Percentiles rank a stretch among this genome's conserved stretches.
Conservation (phyloP, 2,797 vertebrate species). For the Centropyge bicolor region DNA sequence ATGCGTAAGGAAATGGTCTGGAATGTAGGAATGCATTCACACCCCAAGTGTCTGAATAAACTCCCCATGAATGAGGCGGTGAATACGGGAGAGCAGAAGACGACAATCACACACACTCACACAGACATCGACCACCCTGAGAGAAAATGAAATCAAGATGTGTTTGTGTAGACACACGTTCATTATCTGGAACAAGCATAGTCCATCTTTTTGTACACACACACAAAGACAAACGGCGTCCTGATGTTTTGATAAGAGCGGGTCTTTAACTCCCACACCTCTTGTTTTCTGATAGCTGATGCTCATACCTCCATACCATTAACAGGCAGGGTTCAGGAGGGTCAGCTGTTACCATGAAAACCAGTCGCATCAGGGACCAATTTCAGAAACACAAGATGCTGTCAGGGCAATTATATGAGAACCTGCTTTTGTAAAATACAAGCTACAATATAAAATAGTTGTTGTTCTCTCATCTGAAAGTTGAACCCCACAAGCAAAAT, state of each 20-base stretch:
- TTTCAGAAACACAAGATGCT: neutral
- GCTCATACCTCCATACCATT: neutral
- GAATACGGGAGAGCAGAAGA: constrained; percentile 30
- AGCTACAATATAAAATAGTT: neutral
- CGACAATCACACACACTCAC: constrained; percentile 27
- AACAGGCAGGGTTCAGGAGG: constrained; percentile 20
- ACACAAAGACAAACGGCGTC: neutral
- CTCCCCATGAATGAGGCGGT: constrained; percentile 56
- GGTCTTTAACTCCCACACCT: constrained; percentile 1
- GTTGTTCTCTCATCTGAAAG: neutral
- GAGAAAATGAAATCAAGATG: constrained; percentile 32
- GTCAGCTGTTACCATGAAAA: constrained; percentile 38
- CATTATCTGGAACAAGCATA: neutral
- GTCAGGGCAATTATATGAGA: neutral
- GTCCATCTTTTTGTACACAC: neutral
- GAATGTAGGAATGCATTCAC: constrained; percentile 78
- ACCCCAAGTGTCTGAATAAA: constrained; percentile 72
- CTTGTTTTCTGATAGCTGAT: neutral
- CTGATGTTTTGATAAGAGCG: constrained; percentile 11
- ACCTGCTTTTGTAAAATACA: neutral
- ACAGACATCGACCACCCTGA: constrained; percentile 49
- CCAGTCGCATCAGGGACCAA: constrained; percentile 11
- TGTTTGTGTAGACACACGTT: constrained; percentile 15
- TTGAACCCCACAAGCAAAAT: neutral
- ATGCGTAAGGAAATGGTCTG: constrained; percentile 65